Evolutionary conservation across 2,797 vertebrate genomes (phyloP).

Genomic region (Gymnodraco acuticeps): DNA sequence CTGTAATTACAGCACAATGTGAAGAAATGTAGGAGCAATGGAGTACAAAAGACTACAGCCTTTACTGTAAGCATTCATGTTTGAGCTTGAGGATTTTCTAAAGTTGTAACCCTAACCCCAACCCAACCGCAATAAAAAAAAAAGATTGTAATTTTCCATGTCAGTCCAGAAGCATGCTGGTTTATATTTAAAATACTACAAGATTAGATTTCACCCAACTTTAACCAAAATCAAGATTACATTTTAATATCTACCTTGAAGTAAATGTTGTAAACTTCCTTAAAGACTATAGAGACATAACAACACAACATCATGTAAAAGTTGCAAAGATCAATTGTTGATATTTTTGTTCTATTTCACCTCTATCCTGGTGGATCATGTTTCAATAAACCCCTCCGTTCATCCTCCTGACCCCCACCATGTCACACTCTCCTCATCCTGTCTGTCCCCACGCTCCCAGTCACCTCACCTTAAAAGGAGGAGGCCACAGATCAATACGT

Average conservation of each 20-base stretch:
- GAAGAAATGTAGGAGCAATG: not conserved
- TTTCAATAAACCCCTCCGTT: conserved; percentile 53
- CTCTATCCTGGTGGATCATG: conserved; percentile 29
- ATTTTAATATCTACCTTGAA: not conserved
- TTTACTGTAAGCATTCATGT: no score
- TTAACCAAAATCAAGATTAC: not conserved
- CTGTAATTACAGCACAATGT: not conserved
- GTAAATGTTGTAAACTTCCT: not conserved
- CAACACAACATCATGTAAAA: not conserved
- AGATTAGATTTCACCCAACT: not conserved
- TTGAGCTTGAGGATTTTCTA: no score
- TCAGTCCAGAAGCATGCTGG: not conserved
- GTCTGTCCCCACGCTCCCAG: conserved; percentile 71
- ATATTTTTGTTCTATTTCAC: not conserved
- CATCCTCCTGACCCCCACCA: conserved; percentile 30
- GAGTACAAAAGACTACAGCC: not conserved
- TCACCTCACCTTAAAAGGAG: conserved; percentile 88
- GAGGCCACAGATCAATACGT: conserved; percentile 98
- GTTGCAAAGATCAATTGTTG: conserved; percentile 35
- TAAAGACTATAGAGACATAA: not conserved
- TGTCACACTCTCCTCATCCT: conserved; percentile 42
- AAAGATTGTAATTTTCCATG: no score
- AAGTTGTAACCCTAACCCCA: no score
- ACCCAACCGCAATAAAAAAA: no score
- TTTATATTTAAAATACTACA: not conserved